A percentile compares a stretch with the other conserved stretches of the same genome.
phyloP scores from a whole-genome alignment of 2,113 vertebrate genomes.

The Brachirus orientalis region DNA sequence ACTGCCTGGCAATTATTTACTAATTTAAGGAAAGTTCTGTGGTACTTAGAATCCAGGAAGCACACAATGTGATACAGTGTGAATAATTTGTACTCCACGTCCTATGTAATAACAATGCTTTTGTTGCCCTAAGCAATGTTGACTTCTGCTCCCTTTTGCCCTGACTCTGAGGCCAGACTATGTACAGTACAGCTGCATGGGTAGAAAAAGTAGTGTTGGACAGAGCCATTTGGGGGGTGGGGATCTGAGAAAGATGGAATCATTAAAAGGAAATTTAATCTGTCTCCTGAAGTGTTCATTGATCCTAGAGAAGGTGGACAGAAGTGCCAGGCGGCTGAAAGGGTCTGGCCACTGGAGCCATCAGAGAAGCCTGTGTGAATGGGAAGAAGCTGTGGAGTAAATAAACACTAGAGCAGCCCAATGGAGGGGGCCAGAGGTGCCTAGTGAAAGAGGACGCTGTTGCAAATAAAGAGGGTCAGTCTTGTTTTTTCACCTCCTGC shows the following conservation, averaged over 20 bases:
- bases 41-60: slow-evolving; percentile 45
- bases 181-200: slow-evolving; percentile 20
- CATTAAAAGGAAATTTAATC: slow-evolving; percentile 81
- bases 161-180: slow-evolving; percentile 32
- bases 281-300: slow-evolving; percentile 69
- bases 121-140: not conserved
- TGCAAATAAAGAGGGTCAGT: slow-evolving; percentile 79
- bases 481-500: slow-evolving; percentile 82
- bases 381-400: slow-evolving; percentile 80
- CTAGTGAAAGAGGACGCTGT: slow-evolving; percentile 78
- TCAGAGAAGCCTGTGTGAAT: slow-evolving; percentile 84
- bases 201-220: slow-evolving; percentile 41
- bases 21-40: slow-evolving; percentile 10
- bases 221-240: slow-evolving; percentile 45
- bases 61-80: slow-evolving; percentile 39
- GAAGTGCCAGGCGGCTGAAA: slow-evolving; percentile 59
- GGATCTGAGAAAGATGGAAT: slow-evolving; percentile 72
- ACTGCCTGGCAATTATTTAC: slow-evolving; percentile 31
- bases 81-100: slow-evolving; percentile 61
- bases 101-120: not conserved
- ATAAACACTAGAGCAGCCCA: slow-evolving; percentile 84
- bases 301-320: slow-evolving; percentile 75
- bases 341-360: slow-evolving; percentile 84
- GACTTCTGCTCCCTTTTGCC: slow-evolving; percentile 45
- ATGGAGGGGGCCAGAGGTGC: slow-evolving; percentile 76